Evolutionary conservation across 1,140 invertebrate genomes (phyloP), one percentile per base, ranked within the genome.

Genomic region (Laodelphax striatellus): DNA sequence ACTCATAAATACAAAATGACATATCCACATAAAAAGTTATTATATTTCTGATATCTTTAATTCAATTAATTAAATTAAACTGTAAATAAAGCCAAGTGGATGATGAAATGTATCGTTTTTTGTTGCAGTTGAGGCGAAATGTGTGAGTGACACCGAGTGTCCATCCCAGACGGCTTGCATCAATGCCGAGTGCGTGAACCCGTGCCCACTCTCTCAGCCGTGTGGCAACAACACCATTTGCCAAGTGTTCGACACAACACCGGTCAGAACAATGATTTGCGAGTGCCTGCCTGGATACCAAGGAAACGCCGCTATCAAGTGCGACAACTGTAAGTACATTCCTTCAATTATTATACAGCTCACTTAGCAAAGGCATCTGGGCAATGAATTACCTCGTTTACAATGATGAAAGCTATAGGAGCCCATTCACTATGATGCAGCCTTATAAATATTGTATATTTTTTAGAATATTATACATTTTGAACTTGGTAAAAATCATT

Each of bases 231-330:
- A 92, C 63, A 85, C 90, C 0, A 76, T 82, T 57, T 95, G 92
- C 67, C 82, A 81, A 54, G 84, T 93, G 1, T 71, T 88, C 4
- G 86, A 94, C 67, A 90, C 91, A 0, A 73, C 82, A 21, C 89
- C 91, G 1, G 84, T 94, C 0, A 80, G 87, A 66, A 93, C 90
- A 14, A 90, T 94, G 88, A 82, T 90, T 59, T 95, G 92, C 66
- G 82, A 88, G 71, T 94, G 92, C 70, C 69, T 87, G n/a, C 84
- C 87, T 22, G 88, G 89, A 52, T 92, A 88, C 70, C 82, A 82
- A 71, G 88, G 88, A 71, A 88, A 90, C 70, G 88, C 88, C 17
- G 82, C 87, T 21, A 77, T 86, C 42, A 79, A 84, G 68, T 91
- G 88, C 69, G 84, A 85, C 65, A 82, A 80, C 72, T 79, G 86